Evolutionary conservation across 2,888 invertebrate genomes (phyloP), one percentile per base, ranked within the genome.

Genomic region (Eristalinus sepulchralis): DNA sequence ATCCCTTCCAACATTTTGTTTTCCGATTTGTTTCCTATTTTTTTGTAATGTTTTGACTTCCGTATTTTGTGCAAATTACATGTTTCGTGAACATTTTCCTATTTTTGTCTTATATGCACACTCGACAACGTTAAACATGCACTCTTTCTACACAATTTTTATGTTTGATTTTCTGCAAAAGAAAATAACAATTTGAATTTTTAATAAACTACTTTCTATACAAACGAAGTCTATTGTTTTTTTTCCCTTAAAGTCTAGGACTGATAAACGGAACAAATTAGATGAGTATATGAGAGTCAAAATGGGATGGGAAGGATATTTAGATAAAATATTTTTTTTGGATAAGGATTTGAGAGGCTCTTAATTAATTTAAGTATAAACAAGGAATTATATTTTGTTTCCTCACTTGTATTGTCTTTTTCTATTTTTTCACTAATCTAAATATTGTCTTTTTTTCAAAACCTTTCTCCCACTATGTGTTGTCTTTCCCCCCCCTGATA

Each of bases 361-460:
- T 66, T 77, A 88, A 57, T 75, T 68, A 73, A 78, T 77, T 64
- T 72, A 72, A 68, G 79, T 79, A 66, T 68, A 76, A 70, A 80
- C 33, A 57, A 72, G 22, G 17, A 33, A 27, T 67, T 31, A n/a
- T 78, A 60, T 59, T 70, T 60, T 89, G 83, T 82, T 70, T 75
- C 88, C 77, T 76, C 68, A 39, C 47, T 36, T 62, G 68, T 68
- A n/a, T 82, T 31, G 63, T 5, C 27, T 27, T 27, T 72, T 71
- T 59, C 76, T 78, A 83, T 36, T 83, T 47, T 77, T 36, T 82
- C 62, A 67, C 31, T 78, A 76, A 82, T 27, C 64, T 72, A 59
- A 64, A 82, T 60, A 84, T 68, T 82, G 79, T 83, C 55, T 73
- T 73, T 83, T 76, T 39, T 20, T 73, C 78, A 33, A 77, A 20